These are phyloP conservation scores for Panthera leo DNA, from an alignment of 2,113 vertebrate genomes.

Conservation along the genomic window DNA sequence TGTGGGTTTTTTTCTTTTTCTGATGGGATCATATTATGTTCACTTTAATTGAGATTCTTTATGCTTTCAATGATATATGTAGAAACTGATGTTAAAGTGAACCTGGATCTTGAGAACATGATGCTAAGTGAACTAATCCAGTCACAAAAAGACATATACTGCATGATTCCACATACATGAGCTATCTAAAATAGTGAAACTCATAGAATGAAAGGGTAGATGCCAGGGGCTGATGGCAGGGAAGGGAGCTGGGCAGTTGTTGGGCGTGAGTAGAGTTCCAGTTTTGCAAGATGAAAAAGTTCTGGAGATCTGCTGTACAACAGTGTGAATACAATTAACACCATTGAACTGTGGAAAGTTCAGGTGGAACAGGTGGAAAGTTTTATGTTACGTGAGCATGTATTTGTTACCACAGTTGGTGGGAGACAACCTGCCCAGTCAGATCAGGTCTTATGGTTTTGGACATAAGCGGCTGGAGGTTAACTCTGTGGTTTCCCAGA, in stretches of 20 bases:
- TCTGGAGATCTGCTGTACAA: not conserved
- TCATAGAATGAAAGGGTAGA: not conserved
- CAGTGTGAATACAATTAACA: not conserved
- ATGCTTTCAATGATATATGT: not conserved
- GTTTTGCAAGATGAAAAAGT: not conserved
- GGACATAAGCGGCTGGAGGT: not conserved
- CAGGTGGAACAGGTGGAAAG: not conserved
- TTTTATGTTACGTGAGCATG: not conserved
- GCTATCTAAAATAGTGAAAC: not conserved
- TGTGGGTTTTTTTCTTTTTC: not conserved
- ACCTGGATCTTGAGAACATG: not conserved
- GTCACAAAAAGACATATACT: not conserved
- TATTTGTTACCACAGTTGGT: not conserved
- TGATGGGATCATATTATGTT: not conserved
- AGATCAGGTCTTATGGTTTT: not conserved
- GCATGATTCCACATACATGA: not conserved
- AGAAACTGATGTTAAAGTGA: slow-evolving; percentile 24
- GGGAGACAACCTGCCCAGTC: not conserved
- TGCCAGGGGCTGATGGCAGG: no score
- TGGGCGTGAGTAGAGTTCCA: not conserved
- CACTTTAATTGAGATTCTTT: not conserved
- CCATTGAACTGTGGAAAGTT: not conserved
- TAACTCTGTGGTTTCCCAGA: not conserved
- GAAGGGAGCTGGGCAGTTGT: not conserved
- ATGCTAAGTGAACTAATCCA: not conserved